These are phyloP conservation scores for Leucosticte australis DNA, from an alignment of 2,113 vertebrate genomes.

Conservation along the genomic window DNA sequence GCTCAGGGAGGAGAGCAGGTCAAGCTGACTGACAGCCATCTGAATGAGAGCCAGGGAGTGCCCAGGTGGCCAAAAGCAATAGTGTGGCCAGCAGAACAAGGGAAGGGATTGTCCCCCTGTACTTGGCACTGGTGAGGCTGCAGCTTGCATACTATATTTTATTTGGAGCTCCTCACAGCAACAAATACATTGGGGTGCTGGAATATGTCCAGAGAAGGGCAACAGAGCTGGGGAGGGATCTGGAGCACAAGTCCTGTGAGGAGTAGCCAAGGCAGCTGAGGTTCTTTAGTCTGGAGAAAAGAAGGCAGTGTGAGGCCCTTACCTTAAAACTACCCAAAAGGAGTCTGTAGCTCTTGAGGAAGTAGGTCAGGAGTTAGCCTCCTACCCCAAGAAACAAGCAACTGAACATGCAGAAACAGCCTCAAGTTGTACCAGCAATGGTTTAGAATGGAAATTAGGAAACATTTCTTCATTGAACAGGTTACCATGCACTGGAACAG, in stretches of 20 bases:
- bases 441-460: neutral
- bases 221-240: neutral
- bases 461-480: neutral
- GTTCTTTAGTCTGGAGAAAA: neutral
- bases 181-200: neutral
- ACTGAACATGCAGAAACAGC: neutral
- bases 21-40: fast-evolving
- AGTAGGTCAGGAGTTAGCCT: neutral
- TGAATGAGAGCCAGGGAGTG: neutral
- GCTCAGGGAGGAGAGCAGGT: neutral
- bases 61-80: neutral
- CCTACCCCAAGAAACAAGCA: neutral
- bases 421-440: neutral
- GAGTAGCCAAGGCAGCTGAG: neutral
- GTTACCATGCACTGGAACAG: neutral
- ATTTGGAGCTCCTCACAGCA: neutral
- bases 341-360: neutral
- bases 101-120: neutral
- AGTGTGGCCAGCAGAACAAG: neutral
- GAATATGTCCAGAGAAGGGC: neutral
- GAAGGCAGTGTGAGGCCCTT: fast-evolving
- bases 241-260: neutral
- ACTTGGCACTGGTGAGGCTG: neutral
- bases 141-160: neutral
- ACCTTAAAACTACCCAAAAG: neutral